These are phyloP conservation scores for Cynodonichthys magdalenae DNA, from an alignment of 2,797 vertebrate species.

Conservation along the genomic window DNA sequence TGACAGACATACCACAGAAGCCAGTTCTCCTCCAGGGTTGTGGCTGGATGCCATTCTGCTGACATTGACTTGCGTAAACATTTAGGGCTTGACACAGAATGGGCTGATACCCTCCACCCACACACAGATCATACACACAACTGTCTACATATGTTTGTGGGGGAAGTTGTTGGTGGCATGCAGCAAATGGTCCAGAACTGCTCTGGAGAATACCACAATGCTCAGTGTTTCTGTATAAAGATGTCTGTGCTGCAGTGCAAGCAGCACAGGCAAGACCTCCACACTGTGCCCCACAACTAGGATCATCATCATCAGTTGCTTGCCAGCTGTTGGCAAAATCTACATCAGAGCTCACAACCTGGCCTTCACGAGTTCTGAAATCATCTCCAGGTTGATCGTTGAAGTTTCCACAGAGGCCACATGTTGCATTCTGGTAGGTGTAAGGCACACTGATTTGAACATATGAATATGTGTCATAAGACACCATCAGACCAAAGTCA, in stretches of 20 bases:
- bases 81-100: slow-evolving; percentile 73
- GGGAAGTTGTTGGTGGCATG: slow-evolving; percentile 42
- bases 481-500: slow-evolving; percentile 70
- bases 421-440: slow-evolving; percentile 63
- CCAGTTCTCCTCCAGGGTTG: slow-evolving; percentile 63
- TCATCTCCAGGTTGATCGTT: slow-evolving; percentile 68
- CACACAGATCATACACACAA: slow-evolving; percentile 74
- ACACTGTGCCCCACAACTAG: slow-evolving; percentile 42
- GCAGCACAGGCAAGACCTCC: slow-evolving; percentile 45
- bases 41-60: slow-evolving; percentile 51
- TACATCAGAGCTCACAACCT: slow-evolving; percentile 50
- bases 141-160: slow-evolving; percentile 53
- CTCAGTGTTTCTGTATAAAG: slow-evolving; percentile 31
- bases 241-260: slow-evolving; percentile 30
- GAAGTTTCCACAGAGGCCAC: slow-evolving; percentile 76
- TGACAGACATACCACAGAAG: slow-evolving; percentile 73
- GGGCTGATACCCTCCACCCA: slow-evolving; percentile 59
- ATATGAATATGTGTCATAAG: slow-evolving; percentile 58
- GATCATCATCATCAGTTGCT: slow-evolving; percentile 27
- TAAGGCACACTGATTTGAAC: slow-evolving; percentile 64
- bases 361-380: slow-evolving; percentile 50
- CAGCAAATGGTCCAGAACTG: slow-evolving; percentile 69
- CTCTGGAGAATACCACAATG: slow-evolving; percentile 65
- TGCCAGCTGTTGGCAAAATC: slow-evolving; percentile 73
- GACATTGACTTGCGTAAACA: slow-evolving; percentile 71